Conservation (phyloP, 2,888 invertebrate genomes). For the Acrocyrtus sp. region DNA sequence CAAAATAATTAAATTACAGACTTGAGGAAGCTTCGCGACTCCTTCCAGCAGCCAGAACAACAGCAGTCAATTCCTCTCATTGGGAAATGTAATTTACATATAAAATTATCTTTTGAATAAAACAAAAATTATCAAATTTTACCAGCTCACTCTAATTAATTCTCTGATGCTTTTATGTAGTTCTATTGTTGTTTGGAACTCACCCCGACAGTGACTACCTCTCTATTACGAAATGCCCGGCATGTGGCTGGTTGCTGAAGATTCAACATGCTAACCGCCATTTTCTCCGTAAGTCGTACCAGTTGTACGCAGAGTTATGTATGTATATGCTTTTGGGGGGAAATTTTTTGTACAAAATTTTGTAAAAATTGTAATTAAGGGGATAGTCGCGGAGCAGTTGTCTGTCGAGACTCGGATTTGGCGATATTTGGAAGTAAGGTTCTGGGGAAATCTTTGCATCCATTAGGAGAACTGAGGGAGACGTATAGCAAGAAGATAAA, state of each 20-base stretch:
- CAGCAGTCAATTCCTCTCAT: constrained; percentile 47
- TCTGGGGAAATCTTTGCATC: constrained; percentile 38
- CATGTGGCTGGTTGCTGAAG: constrained; percentile 56
- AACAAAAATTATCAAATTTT: neutral
- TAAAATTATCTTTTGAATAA: neutral
- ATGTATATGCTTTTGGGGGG: too few relatives aligned
- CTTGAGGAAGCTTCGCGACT: constrained; percentile 20
- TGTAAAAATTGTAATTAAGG: too few relatives aligned
- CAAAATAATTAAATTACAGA: constrained; percentile 22
- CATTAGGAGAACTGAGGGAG: constrained; percentile 43
- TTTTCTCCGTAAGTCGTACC: constrained; percentile 50
- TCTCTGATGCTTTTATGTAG: constrained; percentile 23
- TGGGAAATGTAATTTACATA: constrained; percentile 35
- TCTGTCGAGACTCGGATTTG: constrained; percentile 41
- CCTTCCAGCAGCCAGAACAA: constrained; percentile 35
- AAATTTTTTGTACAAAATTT: too few relatives aligned
- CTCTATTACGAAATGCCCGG: constrained; percentile 58
- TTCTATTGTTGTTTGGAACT: constrained; percentile 53
- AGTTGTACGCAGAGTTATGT: neutral
- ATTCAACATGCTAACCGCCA: constrained; percentile 57
- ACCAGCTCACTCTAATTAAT: neutral
- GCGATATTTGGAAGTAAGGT: constrained; percentile 33
- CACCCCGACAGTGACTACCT: constrained; percentile 56
- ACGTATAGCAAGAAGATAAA: constrained; percentile 38
- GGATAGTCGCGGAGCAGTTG: constrained; percentile 38